phyloP scores from a whole-genome alignment of 2,888 invertebrate species.

The Campoplex nolae region DNA sequence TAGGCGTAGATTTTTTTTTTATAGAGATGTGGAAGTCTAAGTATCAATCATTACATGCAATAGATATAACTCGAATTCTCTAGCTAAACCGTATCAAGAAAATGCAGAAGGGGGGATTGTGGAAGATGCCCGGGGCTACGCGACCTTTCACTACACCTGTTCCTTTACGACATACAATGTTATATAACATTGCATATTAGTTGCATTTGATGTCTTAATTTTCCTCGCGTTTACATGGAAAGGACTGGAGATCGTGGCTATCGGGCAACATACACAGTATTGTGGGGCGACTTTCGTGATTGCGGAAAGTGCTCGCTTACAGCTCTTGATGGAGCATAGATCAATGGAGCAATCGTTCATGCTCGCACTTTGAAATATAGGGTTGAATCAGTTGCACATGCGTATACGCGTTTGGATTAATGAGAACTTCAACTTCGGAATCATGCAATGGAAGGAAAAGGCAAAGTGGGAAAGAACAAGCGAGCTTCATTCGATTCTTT shows the following conservation, averaged over 20 bases:
- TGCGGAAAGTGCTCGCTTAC: slow-evolving; percentile 64
- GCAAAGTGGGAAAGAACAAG: not conserved
- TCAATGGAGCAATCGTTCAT: not conserved
- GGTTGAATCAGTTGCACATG: not conserved
- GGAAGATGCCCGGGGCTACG: no score
- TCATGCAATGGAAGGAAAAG: not conserved
- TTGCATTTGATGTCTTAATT: slow-evolving; percentile 73
- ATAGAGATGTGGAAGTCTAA: not conserved
- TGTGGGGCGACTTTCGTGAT: slow-evolving; percentile 44
- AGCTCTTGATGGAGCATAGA: slow-evolving; percentile 13
- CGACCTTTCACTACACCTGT: not conserved
- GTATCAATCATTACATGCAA: not conserved
- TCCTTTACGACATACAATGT: slow-evolving; percentile 64
- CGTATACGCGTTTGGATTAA: no score
- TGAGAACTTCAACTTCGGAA: no score
- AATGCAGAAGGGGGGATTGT: slow-evolving; percentile 14
- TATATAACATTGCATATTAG: slow-evolving; percentile 70
- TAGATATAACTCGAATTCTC: not conserved
- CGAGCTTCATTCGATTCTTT: not conserved
- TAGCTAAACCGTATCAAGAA: not conserved
- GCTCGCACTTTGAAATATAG: slow-evolving; percentile 11
- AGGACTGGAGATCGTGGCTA: slow-evolving; percentile 60
- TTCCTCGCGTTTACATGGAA: slow-evolving; percentile 45
- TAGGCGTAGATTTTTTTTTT: not conserved
- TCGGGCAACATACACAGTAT: slow-evolving; percentile 66